phyloP scores from a whole-genome alignment of 2,888 invertebrate species.

The Cheilosia pagana region DNA sequence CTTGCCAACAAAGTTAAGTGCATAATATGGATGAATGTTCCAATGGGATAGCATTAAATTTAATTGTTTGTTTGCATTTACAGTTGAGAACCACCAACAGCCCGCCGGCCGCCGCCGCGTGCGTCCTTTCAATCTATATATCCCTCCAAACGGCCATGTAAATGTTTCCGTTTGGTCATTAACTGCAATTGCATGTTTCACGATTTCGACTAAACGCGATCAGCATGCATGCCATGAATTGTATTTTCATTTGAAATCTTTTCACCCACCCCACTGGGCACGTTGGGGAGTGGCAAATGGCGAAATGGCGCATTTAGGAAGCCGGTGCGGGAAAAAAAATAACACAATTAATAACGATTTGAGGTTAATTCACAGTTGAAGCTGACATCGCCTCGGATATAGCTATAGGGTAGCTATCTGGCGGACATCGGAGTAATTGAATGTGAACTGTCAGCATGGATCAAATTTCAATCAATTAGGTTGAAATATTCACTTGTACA shows the following conservation, averaged over 20 bases:
- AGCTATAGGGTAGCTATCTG: too few species aligned
- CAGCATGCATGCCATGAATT: slow-evolving; percentile 53
- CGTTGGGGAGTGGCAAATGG: neutral
- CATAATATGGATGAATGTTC: slow-evolving; percentile 69
- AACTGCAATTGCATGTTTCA: slow-evolving; percentile 73
- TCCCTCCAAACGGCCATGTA: slow-evolving; percentile 57
- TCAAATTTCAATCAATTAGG: slow-evolving; percentile 68
- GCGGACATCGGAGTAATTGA: slow-evolving; percentile 27
- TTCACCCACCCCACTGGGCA: neutral
- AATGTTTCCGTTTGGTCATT: slow-evolving; percentile 73
- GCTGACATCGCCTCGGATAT: neutral
- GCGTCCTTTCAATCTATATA: slow-evolving; percentile 31
- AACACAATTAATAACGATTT: slow-evolving; percentile 68
- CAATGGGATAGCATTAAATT: slow-evolving; percentile 67
- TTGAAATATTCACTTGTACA: neutral
- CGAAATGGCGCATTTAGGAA: neutral
- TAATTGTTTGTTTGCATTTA: slow-evolving; percentile 75
- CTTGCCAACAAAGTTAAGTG: slow-evolving; percentile 47
- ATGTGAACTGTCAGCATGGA: slow-evolving; percentile 68
- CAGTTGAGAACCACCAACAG: slow-evolving; percentile 34
- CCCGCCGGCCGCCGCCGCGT: neutral
- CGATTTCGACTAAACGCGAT: slow-evolving; percentile 70
- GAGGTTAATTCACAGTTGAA: slow-evolving; percentile 70
- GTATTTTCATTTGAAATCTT: slow-evolving; percentile 38
- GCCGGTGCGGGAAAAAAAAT: slow-evolving; percentile 44